These are phyloP conservation scores for Ormyrus rosae DNA, from an alignment of 2,888 invertebrate species.

Conservation along the genomic window DNA sequence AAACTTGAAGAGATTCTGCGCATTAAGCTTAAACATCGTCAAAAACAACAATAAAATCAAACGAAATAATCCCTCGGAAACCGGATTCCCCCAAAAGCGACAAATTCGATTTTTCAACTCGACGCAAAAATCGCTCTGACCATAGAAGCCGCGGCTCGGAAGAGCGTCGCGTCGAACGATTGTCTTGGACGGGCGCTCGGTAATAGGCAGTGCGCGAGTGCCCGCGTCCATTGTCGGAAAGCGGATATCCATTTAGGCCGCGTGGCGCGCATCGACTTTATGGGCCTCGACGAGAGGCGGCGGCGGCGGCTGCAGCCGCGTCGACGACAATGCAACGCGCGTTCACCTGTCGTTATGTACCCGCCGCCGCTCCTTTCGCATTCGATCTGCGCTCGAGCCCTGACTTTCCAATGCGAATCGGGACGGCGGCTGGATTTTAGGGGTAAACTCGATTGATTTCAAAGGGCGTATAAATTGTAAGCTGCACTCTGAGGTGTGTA, in stretches of 20 bases:
- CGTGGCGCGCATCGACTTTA: slow-evolving; percentile 26
- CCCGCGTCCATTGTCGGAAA: slow-evolving; percentile 42
- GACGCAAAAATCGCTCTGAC: too few species aligned
- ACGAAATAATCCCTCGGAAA: too few species aligned
- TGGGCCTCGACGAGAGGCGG: not conserved
- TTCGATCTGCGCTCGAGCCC: slow-evolving; percentile 9
- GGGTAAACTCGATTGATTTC: not conserved
- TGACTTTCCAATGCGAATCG: not conserved
- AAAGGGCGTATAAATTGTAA: not conserved
- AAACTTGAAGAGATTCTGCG: too few species aligned
- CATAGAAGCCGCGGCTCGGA: not conserved
- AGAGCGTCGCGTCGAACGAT: slow-evolving; percentile 16
- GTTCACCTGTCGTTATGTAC: slow-evolving; percentile 40
- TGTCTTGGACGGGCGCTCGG: slow-evolving; percentile 23
- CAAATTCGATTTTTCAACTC: too few species aligned
- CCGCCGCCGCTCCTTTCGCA: slow-evolving; percentile 18
- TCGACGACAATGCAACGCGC: slow-evolving; percentile 6
- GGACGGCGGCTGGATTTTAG: not conserved
- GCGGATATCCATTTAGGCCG: slow-evolving; percentile 49
- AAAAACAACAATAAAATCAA: too few species aligned
- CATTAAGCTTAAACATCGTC: too few species aligned
- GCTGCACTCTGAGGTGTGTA: not conserved
- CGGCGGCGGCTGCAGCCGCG: too few species aligned
- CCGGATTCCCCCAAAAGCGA: too few species aligned
- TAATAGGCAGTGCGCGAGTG: slow-evolving; percentile 10